Conservation (phyloP, 2,797 vertebrate genomes). For the Rhynchotus rufescens region DNA sequence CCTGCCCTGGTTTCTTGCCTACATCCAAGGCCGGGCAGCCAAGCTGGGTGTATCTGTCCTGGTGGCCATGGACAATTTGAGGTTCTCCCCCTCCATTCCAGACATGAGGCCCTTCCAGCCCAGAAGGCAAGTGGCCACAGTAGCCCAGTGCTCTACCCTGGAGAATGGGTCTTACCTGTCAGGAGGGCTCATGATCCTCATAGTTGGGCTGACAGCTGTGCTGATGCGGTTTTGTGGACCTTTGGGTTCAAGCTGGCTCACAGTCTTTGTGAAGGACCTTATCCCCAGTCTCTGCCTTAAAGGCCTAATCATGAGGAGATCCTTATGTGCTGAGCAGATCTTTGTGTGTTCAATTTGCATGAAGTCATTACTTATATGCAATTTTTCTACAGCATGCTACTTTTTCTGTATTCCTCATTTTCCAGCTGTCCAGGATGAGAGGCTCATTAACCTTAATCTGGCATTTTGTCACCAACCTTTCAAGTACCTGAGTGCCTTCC, state of each 20-base stretch:
- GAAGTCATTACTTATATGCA: neutral
- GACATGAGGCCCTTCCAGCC: accelerated
- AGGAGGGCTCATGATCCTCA: no score
- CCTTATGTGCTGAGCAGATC: no score
- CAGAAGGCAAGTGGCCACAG: no score
- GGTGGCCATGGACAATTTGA: neutral
- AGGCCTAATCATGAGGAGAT: no score
- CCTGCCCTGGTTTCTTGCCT: neutral
- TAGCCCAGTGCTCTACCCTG: no score
- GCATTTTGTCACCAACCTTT: neutral
- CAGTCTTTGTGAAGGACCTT: no score
- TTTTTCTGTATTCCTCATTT: neutral
- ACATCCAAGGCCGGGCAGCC: neutral
- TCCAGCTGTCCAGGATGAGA: neutral
- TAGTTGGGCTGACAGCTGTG: no score
- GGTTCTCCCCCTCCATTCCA: neutral
- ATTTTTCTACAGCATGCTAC: neutral
- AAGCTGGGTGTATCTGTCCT: accelerated
- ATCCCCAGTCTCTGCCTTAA: neutral
- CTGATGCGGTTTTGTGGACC: no score
- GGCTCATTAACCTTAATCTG: neutral
- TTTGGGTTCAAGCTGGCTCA: no score
- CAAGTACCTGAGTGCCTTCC: neutral
- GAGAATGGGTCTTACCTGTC: no score
- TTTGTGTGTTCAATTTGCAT: neutral